Percentiles rank a stretch among this genome's conserved stretches.
phyloP scores from a whole-genome alignment of 2,888 invertebrate genomes.

The Meghimatium bilineatum region DNA sequence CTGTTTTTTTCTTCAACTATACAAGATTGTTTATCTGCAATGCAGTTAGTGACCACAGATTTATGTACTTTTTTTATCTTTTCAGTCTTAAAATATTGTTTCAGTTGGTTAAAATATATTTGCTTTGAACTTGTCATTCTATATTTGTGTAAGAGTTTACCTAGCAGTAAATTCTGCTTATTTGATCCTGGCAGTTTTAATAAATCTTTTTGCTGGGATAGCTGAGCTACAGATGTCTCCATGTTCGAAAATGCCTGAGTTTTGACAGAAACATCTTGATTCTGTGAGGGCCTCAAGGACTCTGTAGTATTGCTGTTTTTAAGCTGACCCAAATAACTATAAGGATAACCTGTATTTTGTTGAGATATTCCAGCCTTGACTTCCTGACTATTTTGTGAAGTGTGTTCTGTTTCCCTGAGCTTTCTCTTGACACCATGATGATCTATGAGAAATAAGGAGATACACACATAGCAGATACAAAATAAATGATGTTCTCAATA shows the following conservation, averaged over 20 bases:
- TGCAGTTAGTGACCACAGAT: too few species aligned
- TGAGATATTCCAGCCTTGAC: background rate
- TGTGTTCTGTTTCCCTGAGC: background rate
- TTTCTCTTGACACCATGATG: conserved; percentile 2
- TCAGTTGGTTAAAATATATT: background rate
- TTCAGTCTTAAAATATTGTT: too few species aligned
- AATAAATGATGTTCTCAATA: background rate
- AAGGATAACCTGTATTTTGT: background rate
- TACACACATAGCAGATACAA: background rate
- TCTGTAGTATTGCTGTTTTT: background rate
- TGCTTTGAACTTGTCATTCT: background rate
- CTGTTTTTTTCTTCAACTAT: too few species aligned
- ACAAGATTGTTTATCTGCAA: too few species aligned
- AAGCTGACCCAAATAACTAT: background rate
- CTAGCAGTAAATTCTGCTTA: background rate
- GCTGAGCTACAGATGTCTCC: background rate
- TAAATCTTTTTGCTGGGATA: background rate
- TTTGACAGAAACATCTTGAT: background rate
- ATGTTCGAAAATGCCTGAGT: background rate
- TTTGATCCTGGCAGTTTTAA: background rate
- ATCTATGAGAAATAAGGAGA: background rate
- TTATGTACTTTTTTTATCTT: too few species aligned
- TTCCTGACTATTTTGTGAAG: background rate
- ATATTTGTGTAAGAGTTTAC: background rate
- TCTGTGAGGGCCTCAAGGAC: too few species aligned